These are phyloP conservation scores for Ladona fulva DNA, from an alignment of 1,140 invertebrate species.

Conservation along the genomic window DNA sequence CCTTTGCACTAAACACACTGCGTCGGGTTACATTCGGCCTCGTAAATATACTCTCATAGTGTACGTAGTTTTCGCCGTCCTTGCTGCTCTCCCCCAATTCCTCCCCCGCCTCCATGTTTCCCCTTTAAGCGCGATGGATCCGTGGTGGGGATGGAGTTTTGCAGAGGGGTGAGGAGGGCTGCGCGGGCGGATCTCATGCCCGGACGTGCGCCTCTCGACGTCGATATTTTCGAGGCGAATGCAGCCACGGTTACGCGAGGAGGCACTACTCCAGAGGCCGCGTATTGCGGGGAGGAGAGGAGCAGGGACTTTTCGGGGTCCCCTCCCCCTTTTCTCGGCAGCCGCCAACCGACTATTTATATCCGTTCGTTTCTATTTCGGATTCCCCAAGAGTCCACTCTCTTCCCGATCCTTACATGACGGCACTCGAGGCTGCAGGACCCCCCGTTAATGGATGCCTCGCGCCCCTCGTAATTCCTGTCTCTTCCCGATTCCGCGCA, in stretches of 20 bases:
- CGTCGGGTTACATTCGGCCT: neutral
- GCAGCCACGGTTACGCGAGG: neutral
- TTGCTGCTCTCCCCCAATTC: neutral
- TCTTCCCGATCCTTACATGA: neutral
- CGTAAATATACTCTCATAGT: constrained; percentile 7
- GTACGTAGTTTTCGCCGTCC: neutral
- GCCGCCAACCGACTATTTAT: neutral
- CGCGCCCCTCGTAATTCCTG: neutral
- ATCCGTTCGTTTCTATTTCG: neutral
- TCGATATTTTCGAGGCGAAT: neutral
- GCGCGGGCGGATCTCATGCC: neutral
- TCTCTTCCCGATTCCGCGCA: too few relatives aligned
- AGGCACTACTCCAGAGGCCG: neutral
- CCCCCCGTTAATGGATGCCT: neutral
- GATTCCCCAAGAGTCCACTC: neutral
- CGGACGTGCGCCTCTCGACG: neutral
- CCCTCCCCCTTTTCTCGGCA: neutral
- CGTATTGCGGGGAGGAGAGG: neutral
- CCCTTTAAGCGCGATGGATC: neutral
- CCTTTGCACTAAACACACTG: too few relatives aligned
- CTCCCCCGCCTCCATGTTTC: neutral
- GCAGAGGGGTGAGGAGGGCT: neutral
- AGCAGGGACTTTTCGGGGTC: neutral
- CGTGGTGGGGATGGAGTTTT: neutral
- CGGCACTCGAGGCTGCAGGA: neutral